Evolutionary conservation across 1,140 invertebrate species (phyloP).

Genomic region (Penaeus vannamei): DNA sequence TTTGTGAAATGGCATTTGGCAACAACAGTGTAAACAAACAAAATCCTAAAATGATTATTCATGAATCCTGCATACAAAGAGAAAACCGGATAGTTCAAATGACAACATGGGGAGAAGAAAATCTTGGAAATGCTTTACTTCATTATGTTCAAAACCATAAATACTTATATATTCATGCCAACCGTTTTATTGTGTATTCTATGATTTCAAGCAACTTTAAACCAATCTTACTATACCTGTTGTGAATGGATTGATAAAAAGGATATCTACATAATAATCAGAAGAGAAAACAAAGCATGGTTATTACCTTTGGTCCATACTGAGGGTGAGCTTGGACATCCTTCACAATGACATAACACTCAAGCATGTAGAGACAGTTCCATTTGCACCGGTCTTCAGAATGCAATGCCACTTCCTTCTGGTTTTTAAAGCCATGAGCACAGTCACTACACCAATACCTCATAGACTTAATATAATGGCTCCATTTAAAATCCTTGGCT

Average conservation of each 20-base stretch:
- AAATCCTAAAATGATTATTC: too few relatives aligned
- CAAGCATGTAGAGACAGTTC: conserved; percentile 68
- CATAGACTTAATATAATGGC: conserved; percentile 68
- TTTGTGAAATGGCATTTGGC: too few relatives aligned
- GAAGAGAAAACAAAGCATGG: neutral
- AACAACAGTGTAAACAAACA: too few relatives aligned
- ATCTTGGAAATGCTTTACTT: too few relatives aligned
- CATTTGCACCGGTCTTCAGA: conserved; percentile 66
- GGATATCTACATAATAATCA: neutral
- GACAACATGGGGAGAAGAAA: too few relatives aligned
- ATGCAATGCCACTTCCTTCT: conserved; percentile 63
- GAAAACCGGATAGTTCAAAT: too few relatives aligned
- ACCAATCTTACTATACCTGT: too few relatives aligned
- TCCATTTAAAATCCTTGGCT: conserved; percentile 68
- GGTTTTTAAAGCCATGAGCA: conserved; percentile 67
- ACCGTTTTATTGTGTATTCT: too few relatives aligned
- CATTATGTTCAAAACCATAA: too few relatives aligned
- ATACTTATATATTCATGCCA: too few relatives aligned
- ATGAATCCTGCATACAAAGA: too few relatives aligned
- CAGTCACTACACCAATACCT: conserved; percentile 67
- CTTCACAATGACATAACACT: conserved; percentile 67
- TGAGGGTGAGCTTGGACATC: conserved; percentile 63
- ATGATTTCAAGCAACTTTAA: too few relatives aligned
- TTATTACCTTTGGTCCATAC: conserved; percentile 66
- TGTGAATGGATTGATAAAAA: neutral